Evolutionary conservation across 2,797 vertebrate genomes (phyloP).

Genomic region (Chelonia mydas): DNA sequence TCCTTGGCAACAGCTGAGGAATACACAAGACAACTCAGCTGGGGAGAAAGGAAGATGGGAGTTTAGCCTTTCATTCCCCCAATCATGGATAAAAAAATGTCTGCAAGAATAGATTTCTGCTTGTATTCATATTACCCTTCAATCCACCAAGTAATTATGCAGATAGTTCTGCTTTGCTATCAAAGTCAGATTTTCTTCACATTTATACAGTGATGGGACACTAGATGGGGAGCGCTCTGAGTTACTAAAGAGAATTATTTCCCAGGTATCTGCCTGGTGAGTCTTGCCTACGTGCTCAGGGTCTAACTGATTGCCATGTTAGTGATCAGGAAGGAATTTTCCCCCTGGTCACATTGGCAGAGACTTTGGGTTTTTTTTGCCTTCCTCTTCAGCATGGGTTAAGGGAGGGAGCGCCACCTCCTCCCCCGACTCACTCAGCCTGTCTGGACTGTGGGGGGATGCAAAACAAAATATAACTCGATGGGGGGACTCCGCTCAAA

Average conservation of each 20-base stretch:
- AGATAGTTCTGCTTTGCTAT: background rate
- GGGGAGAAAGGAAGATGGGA: no score
- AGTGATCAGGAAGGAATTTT: background rate
- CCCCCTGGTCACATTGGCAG: background rate
- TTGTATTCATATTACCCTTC: background rate
- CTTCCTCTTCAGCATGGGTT: no score
- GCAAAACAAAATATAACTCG: no score
- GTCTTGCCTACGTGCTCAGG: background rate
- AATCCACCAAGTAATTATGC: fast-evolving
- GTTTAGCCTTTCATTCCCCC: background rate
- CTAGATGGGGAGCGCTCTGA: background rate
- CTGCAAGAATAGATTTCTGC: background rate
- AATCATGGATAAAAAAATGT: background rate
- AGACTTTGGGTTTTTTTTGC: background rate
- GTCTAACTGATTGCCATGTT: background rate
- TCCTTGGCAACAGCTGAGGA: background rate
- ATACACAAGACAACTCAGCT: no score
- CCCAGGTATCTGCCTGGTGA: background rate
- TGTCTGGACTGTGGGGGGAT: no score
- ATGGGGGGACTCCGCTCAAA: no score
- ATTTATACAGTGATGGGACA: no score
- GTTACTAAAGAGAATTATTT: background rate
- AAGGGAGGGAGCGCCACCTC: no score
- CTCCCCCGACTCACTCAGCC: no score
- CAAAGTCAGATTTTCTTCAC: background rate